Evolutionary conservation across 1,140 invertebrate species (phyloP).

Genomic region (Ips nitidus): DNA sequence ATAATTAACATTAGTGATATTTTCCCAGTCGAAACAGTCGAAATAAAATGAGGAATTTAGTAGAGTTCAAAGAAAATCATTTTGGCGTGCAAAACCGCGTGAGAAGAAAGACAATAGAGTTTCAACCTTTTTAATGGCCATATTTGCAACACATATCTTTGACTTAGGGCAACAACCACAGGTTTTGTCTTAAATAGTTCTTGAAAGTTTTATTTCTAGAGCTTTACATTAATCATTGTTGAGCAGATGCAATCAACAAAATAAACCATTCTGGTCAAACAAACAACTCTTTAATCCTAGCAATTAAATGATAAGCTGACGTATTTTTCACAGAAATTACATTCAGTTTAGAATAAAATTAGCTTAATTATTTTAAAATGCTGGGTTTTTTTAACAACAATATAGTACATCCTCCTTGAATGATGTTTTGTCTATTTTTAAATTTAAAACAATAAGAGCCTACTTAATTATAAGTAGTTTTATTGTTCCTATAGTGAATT

Average conservation of each 20-base stretch:
- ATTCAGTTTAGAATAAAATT: slow-evolving; percentile 25
- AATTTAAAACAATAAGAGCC: not conserved
- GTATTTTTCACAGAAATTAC: slow-evolving; percentile 22
- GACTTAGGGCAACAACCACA: not conserved
- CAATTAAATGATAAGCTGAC: slow-evolving; percentile 9
- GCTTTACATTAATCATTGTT: not conserved
- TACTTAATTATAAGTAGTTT: not conserved
- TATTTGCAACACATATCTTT: slow-evolving; percentile 5
- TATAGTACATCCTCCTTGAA: not conserved
- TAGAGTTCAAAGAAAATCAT: slow-evolving; percentile 9
- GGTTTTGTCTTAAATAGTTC: not conserved
- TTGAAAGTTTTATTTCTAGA: not conserved
- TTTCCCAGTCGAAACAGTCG: too few relatives aligned
- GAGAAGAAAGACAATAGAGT: not conserved
- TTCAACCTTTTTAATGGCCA: slow-evolving; percentile 4
- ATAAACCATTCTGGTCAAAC: slow-evolving; percentile 15
- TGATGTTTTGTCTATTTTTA: not conserved
- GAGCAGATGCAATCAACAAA: slow-evolving; percentile 3
- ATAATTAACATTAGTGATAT: too few relatives aligned
- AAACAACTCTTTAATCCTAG: slow-evolving; percentile 3
- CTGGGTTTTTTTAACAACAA: slow-evolving; percentile 8
- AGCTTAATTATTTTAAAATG: slow-evolving; percentile 12
- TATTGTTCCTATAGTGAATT: not conserved
- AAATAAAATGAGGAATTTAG: too few relatives aligned
- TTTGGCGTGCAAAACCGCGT: slow-evolving; percentile 8